Conservation (phyloP, 2,797 vertebrate genomes). For the Gambelia wislizenii region DNA sequence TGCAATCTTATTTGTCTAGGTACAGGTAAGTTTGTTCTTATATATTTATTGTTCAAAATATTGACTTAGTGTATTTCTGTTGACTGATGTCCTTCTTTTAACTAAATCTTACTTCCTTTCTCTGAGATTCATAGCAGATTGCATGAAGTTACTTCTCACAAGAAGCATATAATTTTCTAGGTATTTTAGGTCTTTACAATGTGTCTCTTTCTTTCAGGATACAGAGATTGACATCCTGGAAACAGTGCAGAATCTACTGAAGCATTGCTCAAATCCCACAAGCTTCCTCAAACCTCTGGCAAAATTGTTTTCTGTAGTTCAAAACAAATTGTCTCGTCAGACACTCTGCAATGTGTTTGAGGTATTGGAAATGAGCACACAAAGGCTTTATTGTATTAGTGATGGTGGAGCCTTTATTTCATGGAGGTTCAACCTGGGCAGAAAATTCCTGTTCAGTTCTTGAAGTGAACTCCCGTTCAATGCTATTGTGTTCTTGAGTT, state of each 20-base stretch:
- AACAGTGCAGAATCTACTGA: conserved; percentile 92
- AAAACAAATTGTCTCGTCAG: conserved; percentile 88
- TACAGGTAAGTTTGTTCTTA: neutral
- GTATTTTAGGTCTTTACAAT: conserved; percentile 31
- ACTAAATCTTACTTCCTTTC: neutral
- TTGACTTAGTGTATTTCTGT: neutral
- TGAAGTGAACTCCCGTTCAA: neutral
- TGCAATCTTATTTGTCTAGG: neutral
- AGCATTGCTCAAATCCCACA: conserved; percentile 83
- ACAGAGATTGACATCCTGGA: conserved; percentile 92
- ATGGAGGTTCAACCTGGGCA: neutral
- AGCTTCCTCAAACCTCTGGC: conserved; percentile 89
- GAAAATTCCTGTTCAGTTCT: neutral
- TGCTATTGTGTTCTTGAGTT: neutral
- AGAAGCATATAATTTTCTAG: conserved; percentile 20
- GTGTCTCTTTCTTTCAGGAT: conserved; percentile 79
- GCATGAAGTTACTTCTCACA: conserved; percentile 31
- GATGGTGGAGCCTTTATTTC: neutral
- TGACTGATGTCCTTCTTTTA: conserved; percentile 17
- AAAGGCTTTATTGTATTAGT: neutral
- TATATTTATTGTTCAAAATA: neutral
- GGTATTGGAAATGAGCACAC: conserved; percentile 75
- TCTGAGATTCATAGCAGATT: neutral
- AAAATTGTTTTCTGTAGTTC: conserved; percentile 90
- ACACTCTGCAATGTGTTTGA: conserved; percentile 90